These are phyloP conservation scores for Pogonophryne albipinna DNA, from an alignment of 2,797 vertebrate genomes.

Conservation along the genomic window DNA sequence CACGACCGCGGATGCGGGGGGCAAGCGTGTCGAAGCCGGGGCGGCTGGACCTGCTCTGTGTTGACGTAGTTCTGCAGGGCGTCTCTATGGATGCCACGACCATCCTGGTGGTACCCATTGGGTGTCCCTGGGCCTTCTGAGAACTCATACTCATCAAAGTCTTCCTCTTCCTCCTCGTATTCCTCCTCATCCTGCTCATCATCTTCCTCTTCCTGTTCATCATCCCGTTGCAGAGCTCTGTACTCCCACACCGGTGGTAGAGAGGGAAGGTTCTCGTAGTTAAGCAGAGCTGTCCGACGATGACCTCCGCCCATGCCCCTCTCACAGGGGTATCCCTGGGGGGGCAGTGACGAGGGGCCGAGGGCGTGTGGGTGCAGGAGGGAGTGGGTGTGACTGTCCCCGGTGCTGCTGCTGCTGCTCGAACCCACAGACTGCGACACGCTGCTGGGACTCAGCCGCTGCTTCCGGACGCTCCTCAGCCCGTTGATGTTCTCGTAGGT, in stretches of 20 bases:
- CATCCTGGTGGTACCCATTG: conserved; percentile 91
- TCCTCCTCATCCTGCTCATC: conserved; percentile 86
- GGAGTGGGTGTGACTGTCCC: conserved; percentile 86
- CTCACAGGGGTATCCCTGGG: conserved; percentile 83
- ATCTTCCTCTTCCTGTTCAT: conserved; percentile 83
- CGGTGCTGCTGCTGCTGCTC: conserved; percentile 89
- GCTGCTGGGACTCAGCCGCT: conserved; percentile 86
- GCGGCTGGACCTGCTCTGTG: conserved; percentile 83
- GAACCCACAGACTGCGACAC: conserved; percentile 87
- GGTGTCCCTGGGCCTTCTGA: conserved; percentile 89
- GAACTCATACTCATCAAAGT: conserved; percentile 88
- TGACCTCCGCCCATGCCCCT: conserved; percentile 83
- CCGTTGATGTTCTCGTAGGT: conserved; percentile 95
- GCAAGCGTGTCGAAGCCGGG: conserved; percentile 81
- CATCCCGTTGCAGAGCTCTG: conserved; percentile 86
- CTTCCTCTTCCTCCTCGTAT: conserved; percentile 84
- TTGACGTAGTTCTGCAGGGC: conserved; percentile 93
- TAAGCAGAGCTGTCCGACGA: conserved; percentile 91
- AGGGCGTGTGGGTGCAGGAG: conserved; percentile 80
- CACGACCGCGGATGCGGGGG: conserved; percentile 85
- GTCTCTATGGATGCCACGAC: conserved; percentile 89
- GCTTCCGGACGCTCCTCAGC: conserved; percentile 81
- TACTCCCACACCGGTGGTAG: conserved; percentile 97
- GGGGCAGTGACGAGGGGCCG: conserved; percentile 75
- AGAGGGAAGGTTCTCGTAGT: conserved; percentile 97